These are phyloP conservation scores for Sebastes flavidus DNA, from an alignment of 2,797 vertebrate species.

Conservation along the genomic window DNA sequence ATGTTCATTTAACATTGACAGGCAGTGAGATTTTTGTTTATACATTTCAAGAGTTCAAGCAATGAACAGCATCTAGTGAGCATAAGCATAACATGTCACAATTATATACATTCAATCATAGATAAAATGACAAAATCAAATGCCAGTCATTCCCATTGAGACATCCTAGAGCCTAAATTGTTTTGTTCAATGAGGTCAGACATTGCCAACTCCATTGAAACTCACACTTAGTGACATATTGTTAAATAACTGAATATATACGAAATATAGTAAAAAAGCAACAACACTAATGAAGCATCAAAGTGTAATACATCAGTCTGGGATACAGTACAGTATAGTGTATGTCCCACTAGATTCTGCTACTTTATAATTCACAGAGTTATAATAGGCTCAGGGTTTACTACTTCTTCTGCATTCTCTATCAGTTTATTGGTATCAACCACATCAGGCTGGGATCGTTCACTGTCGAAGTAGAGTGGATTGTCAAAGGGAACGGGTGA, in stretches of 20 bases:
- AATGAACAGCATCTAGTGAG: constrained; percentile 42
- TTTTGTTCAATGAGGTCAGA: constrained; percentile 56
- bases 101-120: constrained; percentile 62
- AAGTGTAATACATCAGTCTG: constrained; percentile 33
- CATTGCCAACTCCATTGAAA: constrained; percentile 47
- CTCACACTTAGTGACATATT: constrained; percentile 42
- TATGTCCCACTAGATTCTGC: constrained; percentile 11
- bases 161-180: constrained; percentile 68
- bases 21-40: neutral
- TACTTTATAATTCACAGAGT: constrained; percentile 58
- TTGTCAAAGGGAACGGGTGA: constrained; percentile 72
- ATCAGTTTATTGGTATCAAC: constrained; percentile 78
- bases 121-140: constrained; percentile 34
- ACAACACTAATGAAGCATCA: constrained; percentile 25
- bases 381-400: constrained; percentile 72
- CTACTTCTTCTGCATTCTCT: constrained; percentile 67
- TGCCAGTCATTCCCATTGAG: constrained; percentile 45
- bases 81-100: constrained; percentile 34
- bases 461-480: constrained; percentile 70
- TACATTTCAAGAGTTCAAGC: constrained; percentile 40
- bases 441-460: constrained; percentile 68
- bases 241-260: constrained; percentile 73
- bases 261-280: constrained; percentile 16
- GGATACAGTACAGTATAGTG: constrained; percentile 21
- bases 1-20: constrained; percentile 47